Conservation (phyloP, 2,797 vertebrate genomes). For the Mus caroli region DNA sequence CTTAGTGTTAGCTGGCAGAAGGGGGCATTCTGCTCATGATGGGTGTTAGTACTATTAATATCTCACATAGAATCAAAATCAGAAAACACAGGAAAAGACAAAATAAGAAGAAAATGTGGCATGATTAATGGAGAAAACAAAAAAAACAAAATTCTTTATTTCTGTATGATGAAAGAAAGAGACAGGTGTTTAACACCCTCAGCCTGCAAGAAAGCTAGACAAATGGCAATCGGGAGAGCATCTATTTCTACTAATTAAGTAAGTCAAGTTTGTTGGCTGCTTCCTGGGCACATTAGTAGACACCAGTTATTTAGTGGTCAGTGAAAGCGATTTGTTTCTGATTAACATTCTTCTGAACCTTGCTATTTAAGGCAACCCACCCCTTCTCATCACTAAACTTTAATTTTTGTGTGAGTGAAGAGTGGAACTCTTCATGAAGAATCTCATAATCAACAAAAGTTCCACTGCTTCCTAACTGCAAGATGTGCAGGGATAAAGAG, state of each 20-base stretch:
- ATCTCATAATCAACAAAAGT: not conserved
- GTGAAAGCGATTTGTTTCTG: not conserved
- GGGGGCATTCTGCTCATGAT: not conserved
- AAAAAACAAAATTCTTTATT: not conserved
- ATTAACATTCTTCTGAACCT: not conserved
- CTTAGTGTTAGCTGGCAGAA: not conserved
- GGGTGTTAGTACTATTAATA: not conserved
- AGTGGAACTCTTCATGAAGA: not conserved
- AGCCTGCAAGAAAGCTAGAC: rapidly evolving
- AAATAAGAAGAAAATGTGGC: not conserved
- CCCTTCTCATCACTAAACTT: not conserved
- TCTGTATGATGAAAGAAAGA: not conserved
- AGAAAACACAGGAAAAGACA: not conserved
- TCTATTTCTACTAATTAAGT: not conserved
- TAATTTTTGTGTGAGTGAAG: not conserved
- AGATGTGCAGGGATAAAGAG: not conserved
- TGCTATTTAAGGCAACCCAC: not conserved
- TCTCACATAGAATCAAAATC: not conserved
- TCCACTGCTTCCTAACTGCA: not conserved
- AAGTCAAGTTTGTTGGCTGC: not conserved
- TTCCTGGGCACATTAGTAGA: not conserved
- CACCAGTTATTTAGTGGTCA: rapidly evolving
- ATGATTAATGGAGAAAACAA: not conserved
- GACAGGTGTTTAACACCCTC: not conserved
- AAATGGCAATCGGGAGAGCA: not conserved